phyloP scores from a whole-genome alignment of 2,113 vertebrate genomes.

The Alaudala cheleensis region DNA sequence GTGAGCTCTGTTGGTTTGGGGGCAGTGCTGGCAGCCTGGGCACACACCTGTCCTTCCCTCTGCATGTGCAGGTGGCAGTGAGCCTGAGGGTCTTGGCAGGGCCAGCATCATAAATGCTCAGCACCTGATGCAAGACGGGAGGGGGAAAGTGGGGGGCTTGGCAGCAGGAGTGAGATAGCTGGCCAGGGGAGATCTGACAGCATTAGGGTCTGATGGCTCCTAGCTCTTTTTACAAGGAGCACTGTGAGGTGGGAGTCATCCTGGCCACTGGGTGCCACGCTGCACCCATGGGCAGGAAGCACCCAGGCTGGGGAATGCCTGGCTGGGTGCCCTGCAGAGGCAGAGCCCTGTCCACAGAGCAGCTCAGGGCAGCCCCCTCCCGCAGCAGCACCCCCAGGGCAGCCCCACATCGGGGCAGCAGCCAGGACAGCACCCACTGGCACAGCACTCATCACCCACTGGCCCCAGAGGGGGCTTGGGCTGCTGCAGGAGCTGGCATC shows the following conservation, averaged over 20 bases:
- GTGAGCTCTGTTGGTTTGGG: not conserved
- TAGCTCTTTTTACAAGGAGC: not conserved
- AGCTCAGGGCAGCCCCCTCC: not conserved
- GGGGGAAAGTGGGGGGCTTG: accelerated
- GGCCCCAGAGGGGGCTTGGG: accelerated
- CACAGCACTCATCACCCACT: accelerated
- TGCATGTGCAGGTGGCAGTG: accelerated
- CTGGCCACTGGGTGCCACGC: accelerated
- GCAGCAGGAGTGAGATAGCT: not conserved
- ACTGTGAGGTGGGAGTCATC: not conserved
- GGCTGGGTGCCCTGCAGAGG: not conserved
- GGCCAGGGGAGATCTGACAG: not conserved
- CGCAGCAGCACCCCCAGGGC: not conserved
- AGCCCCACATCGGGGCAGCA: not conserved
- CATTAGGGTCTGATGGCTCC: not conserved
- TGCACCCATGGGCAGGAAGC: not conserved
- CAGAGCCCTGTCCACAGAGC: not conserved
- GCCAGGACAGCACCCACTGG: not conserved
- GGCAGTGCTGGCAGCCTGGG: not conserved
- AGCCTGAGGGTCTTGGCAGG: accelerated
- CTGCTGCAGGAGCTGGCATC: not conserved
- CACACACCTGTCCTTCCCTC: accelerated
- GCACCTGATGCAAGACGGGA: not conserved
- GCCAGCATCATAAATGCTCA: not conserved
- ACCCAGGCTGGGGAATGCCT: not conserved